Base-by-base conservation (phyloP, 2,113 vertebrate species). In the Colossoma macropomum region DNA sequence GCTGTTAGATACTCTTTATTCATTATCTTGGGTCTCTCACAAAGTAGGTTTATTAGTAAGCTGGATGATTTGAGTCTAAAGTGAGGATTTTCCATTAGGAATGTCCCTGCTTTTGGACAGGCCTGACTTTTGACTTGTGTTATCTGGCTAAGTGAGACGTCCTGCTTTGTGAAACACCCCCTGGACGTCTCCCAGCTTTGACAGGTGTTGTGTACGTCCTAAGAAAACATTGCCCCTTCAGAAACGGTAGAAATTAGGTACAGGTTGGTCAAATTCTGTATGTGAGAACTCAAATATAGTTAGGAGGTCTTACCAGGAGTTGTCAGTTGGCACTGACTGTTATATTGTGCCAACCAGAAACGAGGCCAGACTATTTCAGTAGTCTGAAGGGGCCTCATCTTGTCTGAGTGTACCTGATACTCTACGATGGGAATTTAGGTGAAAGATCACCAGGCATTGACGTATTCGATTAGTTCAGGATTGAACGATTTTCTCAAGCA, bases 181-280 rank as follows among this genome's bases (percentile, higher is more conserved):
- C 19, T 17, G 1, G 15, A n/a, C 62, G 25, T 30, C 2, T 56
- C 3, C 4, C 2, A 21, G 30, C 41, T 30, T 30, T 50, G 60
- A 66, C 76, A 25, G 30, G 48, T 78, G 50, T 66, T 78, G 59
- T 27, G 59, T 41, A 63, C 60, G 48, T 77, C 13, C 48, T 13
- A 50, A 15, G 48, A 50, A 7, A 50, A 50, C 13, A 50, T 17
- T 54, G 52, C 52, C 7, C 1, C 23, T 8, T 60, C 23, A 23
- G 23, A 25, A 60, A 25, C 10, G 56, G n/a, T 4, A 60, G 23
- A n/a, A 25, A 19, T 1, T 6, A 15, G 9, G 13, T 10, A 50
- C 13, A 11, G 19, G 19, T 56, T 23, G 21, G 54, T 19, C 2
- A 23, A 56, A 56, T 4, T 56, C 17, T 15, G 13, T 15, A 52